Evolutionary conservation across 2,113 vertebrate genomes (phyloP).

Genomic region (Addax nasomaculatus): DNA sequence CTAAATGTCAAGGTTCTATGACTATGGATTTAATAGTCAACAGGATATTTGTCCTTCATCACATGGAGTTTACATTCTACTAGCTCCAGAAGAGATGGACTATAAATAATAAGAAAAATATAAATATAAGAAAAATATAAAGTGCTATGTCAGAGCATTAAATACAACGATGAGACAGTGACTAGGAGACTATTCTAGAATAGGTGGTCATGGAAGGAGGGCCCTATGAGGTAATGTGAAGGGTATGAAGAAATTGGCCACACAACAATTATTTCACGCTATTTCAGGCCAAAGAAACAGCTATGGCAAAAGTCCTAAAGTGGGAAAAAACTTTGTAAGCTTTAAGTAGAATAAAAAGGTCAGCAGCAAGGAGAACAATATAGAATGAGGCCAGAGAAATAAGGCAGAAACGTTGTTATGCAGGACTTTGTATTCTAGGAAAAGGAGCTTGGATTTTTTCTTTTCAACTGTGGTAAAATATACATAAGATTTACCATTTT

Average conservation of each 20-base stretch:
- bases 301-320: not conserved
- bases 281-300: not conserved
- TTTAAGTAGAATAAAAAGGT: not conserved
- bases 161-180: not conserved
- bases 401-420: not conserved
- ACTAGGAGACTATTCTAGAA: not conserved
- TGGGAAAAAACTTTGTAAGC: not conserved
- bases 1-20: not conserved
- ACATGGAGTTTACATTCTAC: not conserved
- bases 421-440: not conserved
- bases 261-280: not conserved
- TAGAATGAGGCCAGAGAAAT: not conserved
- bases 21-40: not conserved
- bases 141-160: not conserved
- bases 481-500: not conserved
- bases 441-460: not conserved
- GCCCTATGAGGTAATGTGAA: not conserved
- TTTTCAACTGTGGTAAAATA: not conserved
- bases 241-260: not conserved
- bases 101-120: constrained; percentile 24
- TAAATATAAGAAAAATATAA: not conserved
- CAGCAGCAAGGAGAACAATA: not conserved
- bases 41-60: not conserved
- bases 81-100: not conserved
- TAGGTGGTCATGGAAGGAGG: not conserved